phyloP scores from a whole-genome alignment of 2,113 vertebrate genomes.

The Mixornis gularis region DNA sequence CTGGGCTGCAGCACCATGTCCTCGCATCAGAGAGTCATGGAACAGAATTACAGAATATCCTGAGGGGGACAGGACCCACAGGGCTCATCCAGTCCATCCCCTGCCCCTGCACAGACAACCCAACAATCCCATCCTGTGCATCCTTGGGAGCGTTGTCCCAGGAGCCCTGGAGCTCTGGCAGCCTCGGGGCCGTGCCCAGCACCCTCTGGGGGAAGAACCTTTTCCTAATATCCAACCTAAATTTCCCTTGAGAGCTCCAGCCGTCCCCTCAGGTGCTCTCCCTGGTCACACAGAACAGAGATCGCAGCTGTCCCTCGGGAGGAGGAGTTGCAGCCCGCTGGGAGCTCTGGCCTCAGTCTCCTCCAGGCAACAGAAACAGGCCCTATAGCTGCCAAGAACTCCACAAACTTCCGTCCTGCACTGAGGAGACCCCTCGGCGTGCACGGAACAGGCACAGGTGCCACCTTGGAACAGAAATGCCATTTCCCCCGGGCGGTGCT shows the following conservation, averaged over 20 bases:
- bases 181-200: neutral
- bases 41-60: neutral
- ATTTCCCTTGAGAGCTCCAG: neutral
- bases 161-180: neutral
- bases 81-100: rapidly evolving
- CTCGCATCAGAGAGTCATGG: too few relatives aligned
- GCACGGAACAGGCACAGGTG: rapidly evolving
- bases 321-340: neutral
- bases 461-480: rapidly evolving
- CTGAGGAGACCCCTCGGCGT: rapidly evolving
- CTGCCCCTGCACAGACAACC: rapidly evolving
- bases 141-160: neutral
- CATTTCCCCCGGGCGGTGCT: neutral
- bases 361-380: too few relatives aligned
- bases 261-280: too few relatives aligned
- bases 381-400: neutral
- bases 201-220: too few relatives aligned
- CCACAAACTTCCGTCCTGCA: neutral
- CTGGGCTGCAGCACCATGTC: neutral
- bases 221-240: neutral
- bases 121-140: neutral
- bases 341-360: neutral
- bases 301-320: neutral
- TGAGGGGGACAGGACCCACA: neutral
- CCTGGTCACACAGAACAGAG: neutral